These are phyloP conservation scores for Geotrypetes seraphini DNA, from an alignment of 2,797 vertebrate genomes.

Conservation along the genomic window DNA sequence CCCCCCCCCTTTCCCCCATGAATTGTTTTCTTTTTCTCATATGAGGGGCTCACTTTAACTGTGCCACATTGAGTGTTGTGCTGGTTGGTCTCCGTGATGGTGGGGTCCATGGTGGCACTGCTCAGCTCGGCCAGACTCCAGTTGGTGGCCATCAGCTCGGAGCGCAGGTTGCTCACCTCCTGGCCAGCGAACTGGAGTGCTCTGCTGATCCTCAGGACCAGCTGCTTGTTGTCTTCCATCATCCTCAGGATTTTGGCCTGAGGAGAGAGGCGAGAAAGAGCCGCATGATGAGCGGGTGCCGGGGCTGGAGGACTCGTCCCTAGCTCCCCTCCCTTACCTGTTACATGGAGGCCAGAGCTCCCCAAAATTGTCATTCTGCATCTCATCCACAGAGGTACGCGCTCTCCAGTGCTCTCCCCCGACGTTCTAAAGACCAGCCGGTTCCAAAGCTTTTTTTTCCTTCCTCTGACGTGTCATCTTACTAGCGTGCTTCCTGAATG, in stretches of 20 bases:
- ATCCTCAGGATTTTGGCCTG: constrained; percentile 82
- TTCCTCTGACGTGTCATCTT: no score
- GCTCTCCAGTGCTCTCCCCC: no score
- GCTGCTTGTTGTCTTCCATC: constrained; percentile 93
- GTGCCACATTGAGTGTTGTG: constrained; percentile 65
- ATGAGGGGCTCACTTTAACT: no score
- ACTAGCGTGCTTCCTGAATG: no score
- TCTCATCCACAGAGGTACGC: no score
- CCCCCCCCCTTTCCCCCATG: no score
- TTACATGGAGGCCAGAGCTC: constrained; percentile 24
- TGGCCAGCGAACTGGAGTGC: constrained; percentile 83
- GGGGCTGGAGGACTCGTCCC: neutral
- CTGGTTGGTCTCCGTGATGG: no score
- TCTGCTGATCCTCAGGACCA: constrained; percentile 83
- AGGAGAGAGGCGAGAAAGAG: constrained; percentile 75
- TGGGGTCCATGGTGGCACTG: constrained; percentile 55
- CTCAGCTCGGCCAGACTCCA: constrained; percentile 79
- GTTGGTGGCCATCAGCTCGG: constrained; percentile 81
- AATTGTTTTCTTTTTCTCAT: no score
- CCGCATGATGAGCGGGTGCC: constrained; percentile 56
- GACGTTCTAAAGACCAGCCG: no score
- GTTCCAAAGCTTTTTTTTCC: no score
- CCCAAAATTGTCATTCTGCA: no score
- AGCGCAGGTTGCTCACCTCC: constrained; percentile 82
- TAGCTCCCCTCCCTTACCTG: constrained; percentile 24